Conservation (phyloP, 2,113 vertebrate species). For the Entelurus aequoreus region DNA sequence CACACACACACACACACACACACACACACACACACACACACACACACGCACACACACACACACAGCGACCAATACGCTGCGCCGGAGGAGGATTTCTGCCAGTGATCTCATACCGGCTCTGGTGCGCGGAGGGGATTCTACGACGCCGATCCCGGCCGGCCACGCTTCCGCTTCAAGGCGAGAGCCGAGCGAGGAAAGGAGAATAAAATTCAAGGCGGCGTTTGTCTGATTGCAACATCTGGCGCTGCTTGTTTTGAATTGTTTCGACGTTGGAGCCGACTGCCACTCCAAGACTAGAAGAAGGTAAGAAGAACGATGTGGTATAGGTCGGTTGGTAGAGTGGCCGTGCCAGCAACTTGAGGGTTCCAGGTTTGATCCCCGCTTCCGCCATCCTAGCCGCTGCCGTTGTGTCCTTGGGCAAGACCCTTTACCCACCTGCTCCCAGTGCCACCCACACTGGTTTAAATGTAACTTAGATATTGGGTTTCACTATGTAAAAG, state of each 20-base stretch:
- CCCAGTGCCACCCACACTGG: too few relatives aligned
- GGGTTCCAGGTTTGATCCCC: too few relatives aligned
- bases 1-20: too few relatives aligned
- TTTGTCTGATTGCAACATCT: conserved; percentile 31
- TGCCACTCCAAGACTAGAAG: conserved; percentile 8
- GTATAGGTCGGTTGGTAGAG: too few relatives aligned
- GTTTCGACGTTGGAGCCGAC: neutral
- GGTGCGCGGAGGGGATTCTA: conserved; percentile 57
- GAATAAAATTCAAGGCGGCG: conserved; percentile 10
- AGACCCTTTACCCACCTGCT: too few relatives aligned
- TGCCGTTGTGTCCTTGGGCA: too few relatives aligned
- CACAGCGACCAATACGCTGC: conserved; percentile 72
- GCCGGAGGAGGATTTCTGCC: conserved; percentile 72
- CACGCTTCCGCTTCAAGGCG: conserved; percentile 40
- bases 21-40: too few relatives aligned
- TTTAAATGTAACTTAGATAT: too few relatives aligned
- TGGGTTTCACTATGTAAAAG: too few relatives aligned
- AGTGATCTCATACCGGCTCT: conserved; percentile 61
- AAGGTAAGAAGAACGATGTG: conserved; percentile 46
- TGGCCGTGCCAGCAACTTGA: too few relatives aligned
- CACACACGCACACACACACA: too few relatives aligned
- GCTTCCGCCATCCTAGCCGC: too few relatives aligned
- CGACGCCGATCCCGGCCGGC: conserved; percentile 50
- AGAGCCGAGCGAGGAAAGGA: conserved; percentile 24
- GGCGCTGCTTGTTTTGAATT: conserved; percentile 21